Conservation (phyloP, 2,797 vertebrate species). For the Peromyscus eremicus region DNA sequence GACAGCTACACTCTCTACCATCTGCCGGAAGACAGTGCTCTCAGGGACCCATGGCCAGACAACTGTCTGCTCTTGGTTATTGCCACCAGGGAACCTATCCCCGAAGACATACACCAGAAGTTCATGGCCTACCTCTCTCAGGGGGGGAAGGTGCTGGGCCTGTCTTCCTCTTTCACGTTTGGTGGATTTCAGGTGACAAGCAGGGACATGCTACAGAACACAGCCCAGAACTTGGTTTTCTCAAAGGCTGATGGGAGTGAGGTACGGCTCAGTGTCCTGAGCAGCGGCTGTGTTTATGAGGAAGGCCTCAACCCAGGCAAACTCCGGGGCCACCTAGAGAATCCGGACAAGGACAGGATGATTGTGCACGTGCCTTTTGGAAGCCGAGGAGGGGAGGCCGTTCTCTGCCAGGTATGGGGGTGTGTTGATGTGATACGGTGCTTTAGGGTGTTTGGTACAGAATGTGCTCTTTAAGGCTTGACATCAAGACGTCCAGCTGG, state of each 20-base stretch:
- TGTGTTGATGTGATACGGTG: accelerated
- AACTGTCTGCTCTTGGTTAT: conserved; percentile 93
- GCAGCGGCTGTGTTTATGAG: conserved; percentile 90
- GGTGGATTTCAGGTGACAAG: conserved; percentile 88
- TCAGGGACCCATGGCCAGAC: conserved; percentile 93
- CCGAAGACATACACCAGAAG: conserved; percentile 86
- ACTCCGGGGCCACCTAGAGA: conserved; percentile 90
- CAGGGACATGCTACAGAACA: conserved; percentile 75
- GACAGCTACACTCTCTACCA: conserved; percentile 92
- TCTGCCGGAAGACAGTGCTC: conserved; percentile 89
- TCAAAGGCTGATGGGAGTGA: conserved; percentile 87
- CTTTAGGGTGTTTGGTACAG: background rate
- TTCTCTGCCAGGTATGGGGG: conserved; percentile 95
- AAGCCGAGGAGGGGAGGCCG: conserved; percentile 92
- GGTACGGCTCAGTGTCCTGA: conserved; percentile 89
- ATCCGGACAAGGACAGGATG: conserved; percentile 86
- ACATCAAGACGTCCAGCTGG: accelerated
- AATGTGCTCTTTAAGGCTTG: accelerated
- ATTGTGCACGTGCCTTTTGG: conserved; percentile 91
- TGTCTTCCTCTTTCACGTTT: conserved; percentile 90
- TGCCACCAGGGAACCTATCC: conserved; percentile 88
- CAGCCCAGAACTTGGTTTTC: conserved; percentile 89
- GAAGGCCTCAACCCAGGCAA: conserved; percentile 74
- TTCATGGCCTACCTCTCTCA: conserved; percentile 92
- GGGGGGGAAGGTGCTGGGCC: conserved; percentile 93